phyloP scores from a whole-genome alignment of 2,797 vertebrate genomes.

The Coregonus suidteri region DNA sequence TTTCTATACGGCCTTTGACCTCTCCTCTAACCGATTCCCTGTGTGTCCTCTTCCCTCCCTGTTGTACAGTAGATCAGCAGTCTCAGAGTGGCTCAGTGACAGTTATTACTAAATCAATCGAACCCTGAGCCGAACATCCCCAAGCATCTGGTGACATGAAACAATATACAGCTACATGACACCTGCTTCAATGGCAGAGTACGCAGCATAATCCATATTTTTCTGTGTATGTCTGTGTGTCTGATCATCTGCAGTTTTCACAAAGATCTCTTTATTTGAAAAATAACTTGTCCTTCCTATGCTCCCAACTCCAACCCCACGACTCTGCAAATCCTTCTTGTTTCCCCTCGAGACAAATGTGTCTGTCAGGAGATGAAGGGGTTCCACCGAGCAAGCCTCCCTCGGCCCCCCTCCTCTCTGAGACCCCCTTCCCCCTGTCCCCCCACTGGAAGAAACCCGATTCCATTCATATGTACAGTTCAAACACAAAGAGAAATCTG shows the following conservation, averaged over 20 bases:
- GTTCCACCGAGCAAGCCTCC: constrained; percentile 24
- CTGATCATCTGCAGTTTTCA: neutral
- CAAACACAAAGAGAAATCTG: constrained; percentile 60
- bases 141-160: constrained; percentile 22
- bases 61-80: constrained; percentile 15
- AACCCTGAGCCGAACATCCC: neutral
- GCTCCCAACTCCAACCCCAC: constrained; percentile 3
- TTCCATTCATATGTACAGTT: constrained; percentile 69
- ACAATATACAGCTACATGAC: constrained; percentile 2
- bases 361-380: constrained; percentile 31
- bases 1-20: constrained; percentile 5
- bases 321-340: neutral
- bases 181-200: neutral
- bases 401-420: neutral
- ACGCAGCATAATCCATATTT: neutral
- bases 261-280: neutral
- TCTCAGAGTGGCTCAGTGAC: constrained; percentile 19
- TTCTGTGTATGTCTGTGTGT: neutral
- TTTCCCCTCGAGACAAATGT: constrained; percentile 29
- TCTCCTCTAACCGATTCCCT: neutral
- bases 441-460: constrained; percentile 61
- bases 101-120: constrained; percentile 10
- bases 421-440: constrained; percentile 17
- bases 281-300: neutral
- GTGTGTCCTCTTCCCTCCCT: neutral